A percentile compares a stretch with the other conserved stretches of the same genome.
Conservation (phyloP, 1,140 invertebrate genomes). For the Rhopalosiphum maidis region DNA sequence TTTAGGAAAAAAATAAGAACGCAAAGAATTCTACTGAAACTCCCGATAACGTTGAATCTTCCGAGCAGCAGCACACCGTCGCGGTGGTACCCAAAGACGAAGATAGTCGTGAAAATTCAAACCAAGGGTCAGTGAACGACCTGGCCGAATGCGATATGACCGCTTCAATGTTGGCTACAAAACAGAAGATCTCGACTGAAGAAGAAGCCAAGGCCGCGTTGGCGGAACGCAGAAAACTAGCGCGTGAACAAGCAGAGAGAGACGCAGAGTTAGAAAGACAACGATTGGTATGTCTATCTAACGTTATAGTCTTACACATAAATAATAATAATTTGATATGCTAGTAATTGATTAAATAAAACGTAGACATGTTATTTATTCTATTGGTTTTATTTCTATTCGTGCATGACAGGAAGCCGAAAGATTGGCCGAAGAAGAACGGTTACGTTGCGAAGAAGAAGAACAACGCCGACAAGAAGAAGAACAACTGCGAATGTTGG, state of each 20-base stretch:
- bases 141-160: conserved; percentile 62
- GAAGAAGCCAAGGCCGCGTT: conserved; percentile 89
- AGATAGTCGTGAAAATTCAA: conserved; percentile 35
- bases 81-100: neutral
- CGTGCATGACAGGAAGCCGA: conserved; percentile 69
- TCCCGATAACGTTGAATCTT: conserved; percentile 57
- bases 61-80: neutral
- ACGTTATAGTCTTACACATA: neutral
- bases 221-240: conserved; percentile 81
- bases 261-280: conserved; percentile 83
- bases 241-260: conserved; percentile 83
- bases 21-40: conserved; percentile 50
- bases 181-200: conserved; percentile 76
- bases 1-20: conserved; percentile 52
- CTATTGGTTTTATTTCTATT: neutral
- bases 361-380: neutral
- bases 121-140: conserved; percentile 58
- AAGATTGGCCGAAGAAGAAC: conserved; percentile 76
- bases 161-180: conserved; percentile 58
- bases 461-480: conserved; percentile 78
- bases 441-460: conserved; percentile 80
- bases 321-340: neutral
- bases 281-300: conserved; percentile 67
- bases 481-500: conserved; percentile 73
- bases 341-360: neutral